Base-by-base conservation (phyloP, 2,113 vertebrate genomes). In the Osmerus eperlanus region DNA sequence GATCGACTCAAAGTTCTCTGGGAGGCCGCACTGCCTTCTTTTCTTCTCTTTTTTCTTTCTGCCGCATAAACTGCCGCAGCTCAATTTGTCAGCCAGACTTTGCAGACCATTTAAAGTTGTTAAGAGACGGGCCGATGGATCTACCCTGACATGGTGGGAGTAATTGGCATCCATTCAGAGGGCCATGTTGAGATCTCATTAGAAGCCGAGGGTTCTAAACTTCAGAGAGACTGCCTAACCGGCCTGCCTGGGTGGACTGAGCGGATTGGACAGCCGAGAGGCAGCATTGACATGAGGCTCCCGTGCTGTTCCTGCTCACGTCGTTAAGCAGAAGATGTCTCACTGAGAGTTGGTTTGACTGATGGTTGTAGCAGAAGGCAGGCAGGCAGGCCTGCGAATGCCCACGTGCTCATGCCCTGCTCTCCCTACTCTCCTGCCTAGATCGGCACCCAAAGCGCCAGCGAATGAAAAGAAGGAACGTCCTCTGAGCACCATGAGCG, bases 391-490 rank as follows among this genome's bases (percentile, higher is more conserved):
- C 32, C 32, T 32, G 32, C 6, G 32, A 1, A 18, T 58, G 55
- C 19, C 55, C 55, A 16, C 15, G 23, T 76, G 52, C 21, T 75
- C 36, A 80, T 78, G 53, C 41, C 36, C 16, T 77, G 36, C 60
- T 75, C 51, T 78, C 73, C 61, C 67, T 19, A 15, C 14, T 73
- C 23, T 29, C 76, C 70, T 77, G 87, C 91, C 77, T 85, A 98
- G 97, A 89, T 89, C 95, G 58, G 90, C 92, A 76, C 84, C 92
- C 73, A 90, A 94, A 88, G 94, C 93, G 84, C 91, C 96, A 28
- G 92, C 91, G 68, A 94, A 94, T 89, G 97, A 98, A 78, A 97
- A 95, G 87, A 97, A 96, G 87, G 95, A 97, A 41, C 91, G 93
- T 64, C 92, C 94, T 23, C 65, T 92, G 69, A 97, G 92, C 92